Conservation (phyloP, 1,140 invertebrate species). For the Ditylenchus dipsaci region DNA sequence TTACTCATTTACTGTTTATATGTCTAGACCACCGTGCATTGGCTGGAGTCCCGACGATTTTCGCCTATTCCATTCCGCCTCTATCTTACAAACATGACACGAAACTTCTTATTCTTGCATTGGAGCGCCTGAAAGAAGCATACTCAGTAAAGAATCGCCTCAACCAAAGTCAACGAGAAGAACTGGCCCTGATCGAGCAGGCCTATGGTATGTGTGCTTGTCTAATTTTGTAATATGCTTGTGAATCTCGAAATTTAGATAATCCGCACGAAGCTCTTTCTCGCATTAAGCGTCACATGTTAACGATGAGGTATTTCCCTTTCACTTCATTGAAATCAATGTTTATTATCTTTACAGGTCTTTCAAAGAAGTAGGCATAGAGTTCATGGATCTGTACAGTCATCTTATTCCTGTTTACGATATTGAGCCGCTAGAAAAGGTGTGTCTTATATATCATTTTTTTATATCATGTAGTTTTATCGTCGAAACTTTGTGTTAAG, state of each 20-base stretch:
- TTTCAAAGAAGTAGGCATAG: slow-evolving; percentile 76
- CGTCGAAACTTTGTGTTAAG: no score
- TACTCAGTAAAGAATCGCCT: slow-evolving; percentile 96
- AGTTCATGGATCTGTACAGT: slow-evolving; percentile 99
- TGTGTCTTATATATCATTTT: slow-evolving; percentile 58
- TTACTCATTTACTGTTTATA: neutral
- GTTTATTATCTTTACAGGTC: slow-evolving; percentile 11
- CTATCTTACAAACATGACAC: slow-evolving; percentile 99
- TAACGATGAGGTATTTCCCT: slow-evolving; percentile 88
- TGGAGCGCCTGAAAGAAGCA: slow-evolving; percentile 95
- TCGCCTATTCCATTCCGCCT: slow-evolving; percentile 96
- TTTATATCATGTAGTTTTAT: no score
- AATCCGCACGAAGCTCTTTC: slow-evolving; percentile 98
- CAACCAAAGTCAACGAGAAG: slow-evolving; percentile 97
- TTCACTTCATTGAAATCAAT: slow-evolving; percentile 17
- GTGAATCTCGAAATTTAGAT: no score
- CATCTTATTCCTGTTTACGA: slow-evolving; percentile 98
- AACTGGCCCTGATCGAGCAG: slow-evolving; percentile 95
- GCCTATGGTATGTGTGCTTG: slow-evolving; percentile 68
- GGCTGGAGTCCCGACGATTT: slow-evolving; percentile 94
- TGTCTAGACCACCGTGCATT: slow-evolving; percentile 85
- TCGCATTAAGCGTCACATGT: slow-evolving; percentile 94
- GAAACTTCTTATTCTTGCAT: slow-evolving; percentile 88
- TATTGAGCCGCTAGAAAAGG: slow-evolving; percentile 97
- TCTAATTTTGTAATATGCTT: no score